Conservation (phyloP, 2,888 invertebrate species). For the Clunio marinus region DNA sequence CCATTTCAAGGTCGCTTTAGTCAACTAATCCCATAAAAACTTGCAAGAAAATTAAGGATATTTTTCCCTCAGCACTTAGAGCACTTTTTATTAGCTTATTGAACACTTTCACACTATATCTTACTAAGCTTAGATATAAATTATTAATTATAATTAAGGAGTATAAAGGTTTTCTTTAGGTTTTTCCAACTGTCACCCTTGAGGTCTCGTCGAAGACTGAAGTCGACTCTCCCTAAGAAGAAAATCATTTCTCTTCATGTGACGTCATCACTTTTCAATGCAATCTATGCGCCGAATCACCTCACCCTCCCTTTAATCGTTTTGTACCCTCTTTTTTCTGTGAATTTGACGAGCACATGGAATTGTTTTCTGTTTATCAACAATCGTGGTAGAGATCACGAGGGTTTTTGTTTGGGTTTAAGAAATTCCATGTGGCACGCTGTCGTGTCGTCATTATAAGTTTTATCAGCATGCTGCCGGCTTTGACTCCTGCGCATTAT, state of each 20-base stretch:
- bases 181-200: constrained; percentile 37
- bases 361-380: neutral
- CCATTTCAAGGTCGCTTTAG: constrained; percentile 47
- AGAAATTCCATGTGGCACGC: constrained; percentile 1
- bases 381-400: neutral
- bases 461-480: constrained; percentile 4
- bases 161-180: constrained; percentile 24
- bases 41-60: constrained; percentile 20
- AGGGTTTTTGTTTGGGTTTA: neutral
- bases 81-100: neutral
- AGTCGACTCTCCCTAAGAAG: neutral
- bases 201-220: constrained; percentile 40
- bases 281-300: constrained; percentile 6
- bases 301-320: neutral
- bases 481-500: neutral
- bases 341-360: constrained; percentile 18
- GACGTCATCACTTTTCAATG: constrained; percentile 6
- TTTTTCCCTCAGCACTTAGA: neutral
- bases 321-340: neutral
- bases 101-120: neutral
- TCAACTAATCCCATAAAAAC: constrained; percentile 27
- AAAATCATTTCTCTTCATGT: neutral
- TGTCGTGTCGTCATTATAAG: neutral
- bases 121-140: constrained; percentile 16
- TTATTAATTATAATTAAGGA: constrained; percentile 1